A percentile compares a stretch with the other conserved stretches of the same genome.
These are phyloP conservation scores for Agonum fuliginosum DNA, from an alignment of 2,888 invertebrate species.

Conservation along the genomic window DNA sequence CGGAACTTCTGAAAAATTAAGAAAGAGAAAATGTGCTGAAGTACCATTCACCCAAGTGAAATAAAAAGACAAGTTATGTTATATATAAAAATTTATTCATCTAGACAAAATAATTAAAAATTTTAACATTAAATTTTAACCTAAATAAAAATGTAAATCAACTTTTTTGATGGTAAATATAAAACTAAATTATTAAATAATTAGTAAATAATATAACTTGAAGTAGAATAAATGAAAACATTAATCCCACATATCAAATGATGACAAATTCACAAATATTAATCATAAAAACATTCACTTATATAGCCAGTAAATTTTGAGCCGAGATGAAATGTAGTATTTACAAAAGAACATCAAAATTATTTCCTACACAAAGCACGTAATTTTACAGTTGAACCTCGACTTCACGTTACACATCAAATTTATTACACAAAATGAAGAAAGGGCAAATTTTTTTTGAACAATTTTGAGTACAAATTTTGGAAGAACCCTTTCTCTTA, in stretches of 20 bases:
- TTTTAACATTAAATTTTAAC: conserved; percentile 55
- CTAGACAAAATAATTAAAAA: conserved; percentile 59
- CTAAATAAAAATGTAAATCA: conserved; percentile 48
- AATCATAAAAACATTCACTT: conserved; percentile 52
- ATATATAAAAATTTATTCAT: conserved; percentile 60
- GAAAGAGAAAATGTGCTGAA: conserved; percentile 59
- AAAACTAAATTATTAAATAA: conserved; percentile 49
- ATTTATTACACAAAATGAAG: conserved; percentile 41
- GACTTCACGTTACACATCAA: conserved; percentile 48
- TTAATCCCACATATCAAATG: conserved; percentile 26
- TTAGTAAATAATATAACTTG: conserved; percentile 35
- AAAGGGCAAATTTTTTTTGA: conserved; percentile 42
- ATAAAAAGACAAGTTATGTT: conserved; percentile 35
- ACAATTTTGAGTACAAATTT: conserved; percentile 56
- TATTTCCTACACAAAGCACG: conserved; percentile 57
- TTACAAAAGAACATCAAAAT: conserved; percentile 59
- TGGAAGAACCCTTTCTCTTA: conserved; percentile 43
- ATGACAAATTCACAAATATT: conserved; percentile 51
- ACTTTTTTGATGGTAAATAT: conserved; percentile 35
- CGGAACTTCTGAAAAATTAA: conserved; percentile 63
- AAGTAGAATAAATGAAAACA: conserved; percentile 22
- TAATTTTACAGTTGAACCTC: conserved; percentile 55
- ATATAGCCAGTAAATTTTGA: conserved; percentile 58
- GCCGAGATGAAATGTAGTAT: conserved; percentile 54
- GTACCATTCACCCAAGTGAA: conserved; percentile 48